Evolutionary conservation across 1,140 invertebrate genomes (phyloP).

Genomic region (Melipona quadrifasciata): DNA sequence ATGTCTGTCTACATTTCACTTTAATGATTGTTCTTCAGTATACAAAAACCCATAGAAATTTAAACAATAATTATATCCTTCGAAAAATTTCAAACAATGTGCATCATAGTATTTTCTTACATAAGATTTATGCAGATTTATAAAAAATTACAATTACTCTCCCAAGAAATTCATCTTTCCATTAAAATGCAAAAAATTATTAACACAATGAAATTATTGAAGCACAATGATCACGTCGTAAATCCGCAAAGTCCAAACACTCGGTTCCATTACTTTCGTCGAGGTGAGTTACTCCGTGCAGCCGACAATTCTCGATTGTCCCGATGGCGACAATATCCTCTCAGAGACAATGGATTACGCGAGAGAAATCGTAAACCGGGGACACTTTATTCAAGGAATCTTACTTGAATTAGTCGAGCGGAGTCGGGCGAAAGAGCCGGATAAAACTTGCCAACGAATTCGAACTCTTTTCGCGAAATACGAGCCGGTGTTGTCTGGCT

Average conservation of each 20-base stretch:
- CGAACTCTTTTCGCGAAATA: not conserved
- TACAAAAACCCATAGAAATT: too few species aligned
- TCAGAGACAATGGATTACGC: slow-evolving; percentile 2
- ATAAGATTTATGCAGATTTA: too few species aligned
- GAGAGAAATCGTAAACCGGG: slow-evolving; percentile 31
- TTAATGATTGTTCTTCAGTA: too few species aligned
- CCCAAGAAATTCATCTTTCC: not conserved
- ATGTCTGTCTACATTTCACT: too few species aligned
- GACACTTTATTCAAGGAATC: slow-evolving; percentile 37
- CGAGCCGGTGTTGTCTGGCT: not conserved
- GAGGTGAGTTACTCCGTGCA: not conserved
- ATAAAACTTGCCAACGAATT: slow-evolving; percentile 34
- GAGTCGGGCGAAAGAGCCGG: slow-evolving; percentile 1
- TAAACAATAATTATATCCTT: too few species aligned
- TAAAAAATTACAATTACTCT: too few species aligned
- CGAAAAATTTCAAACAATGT: not conserved
- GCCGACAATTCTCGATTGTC: slow-evolving; percentile 9
- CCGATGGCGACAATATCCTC: not conserved
- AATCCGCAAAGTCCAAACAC: not conserved
- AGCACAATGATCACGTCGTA: slow-evolving; percentile 1
- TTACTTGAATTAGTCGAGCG: not conserved
- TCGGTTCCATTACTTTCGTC: slow-evolving; percentile 2
- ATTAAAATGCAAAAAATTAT: not conserved
- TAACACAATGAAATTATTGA: slow-evolving; percentile 14
- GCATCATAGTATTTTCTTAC: too few species aligned